Conservation (phyloP, 2,113 vertebrate species). For the Hymenochirus boettgeri region DNA sequence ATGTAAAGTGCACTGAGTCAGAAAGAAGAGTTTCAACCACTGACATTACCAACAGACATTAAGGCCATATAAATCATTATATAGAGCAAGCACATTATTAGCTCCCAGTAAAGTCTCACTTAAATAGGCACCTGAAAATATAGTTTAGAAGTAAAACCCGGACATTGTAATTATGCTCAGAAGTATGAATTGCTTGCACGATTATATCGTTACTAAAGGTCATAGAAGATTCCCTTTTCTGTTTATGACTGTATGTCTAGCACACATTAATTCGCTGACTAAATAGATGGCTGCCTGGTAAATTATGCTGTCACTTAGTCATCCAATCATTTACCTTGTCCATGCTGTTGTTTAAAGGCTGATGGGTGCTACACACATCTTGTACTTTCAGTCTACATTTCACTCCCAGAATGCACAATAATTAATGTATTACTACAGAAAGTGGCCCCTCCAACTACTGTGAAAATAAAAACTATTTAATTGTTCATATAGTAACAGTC, state of each 20-base stretch:
- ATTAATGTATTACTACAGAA: too few species aligned
- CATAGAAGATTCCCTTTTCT: neutral
- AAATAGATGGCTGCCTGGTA: neutral
- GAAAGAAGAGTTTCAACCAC: neutral
- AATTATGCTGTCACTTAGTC: too few species aligned
- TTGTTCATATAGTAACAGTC: too few species aligned
- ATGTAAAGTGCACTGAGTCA: neutral
- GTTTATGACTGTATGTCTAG: constrained; percentile 22
- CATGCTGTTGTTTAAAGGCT: too few species aligned
- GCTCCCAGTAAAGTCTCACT: constrained; percentile 13
- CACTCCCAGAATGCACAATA: too few species aligned
- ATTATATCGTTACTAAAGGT: constrained; percentile 6
- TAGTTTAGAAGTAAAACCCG: constrained; percentile 2
- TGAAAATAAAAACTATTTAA: too few species aligned
- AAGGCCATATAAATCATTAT: too few species aligned
- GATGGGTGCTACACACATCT: too few species aligned
- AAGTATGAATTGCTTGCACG: too few species aligned
- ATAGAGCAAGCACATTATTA: constrained; percentile 5
- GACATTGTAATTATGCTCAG: constrained; percentile 21
- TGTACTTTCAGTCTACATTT: too few species aligned
- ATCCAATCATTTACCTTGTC: too few species aligned
- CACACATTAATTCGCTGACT: constrained; percentile 10
- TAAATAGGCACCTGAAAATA: neutral
- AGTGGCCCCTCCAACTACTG: too few species aligned
- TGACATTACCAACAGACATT: constrained; percentile 4